These are phyloP conservation scores for Amiota mariae DNA, from an alignment of 2,888 invertebrate species.

Conservation along the genomic window DNA sequence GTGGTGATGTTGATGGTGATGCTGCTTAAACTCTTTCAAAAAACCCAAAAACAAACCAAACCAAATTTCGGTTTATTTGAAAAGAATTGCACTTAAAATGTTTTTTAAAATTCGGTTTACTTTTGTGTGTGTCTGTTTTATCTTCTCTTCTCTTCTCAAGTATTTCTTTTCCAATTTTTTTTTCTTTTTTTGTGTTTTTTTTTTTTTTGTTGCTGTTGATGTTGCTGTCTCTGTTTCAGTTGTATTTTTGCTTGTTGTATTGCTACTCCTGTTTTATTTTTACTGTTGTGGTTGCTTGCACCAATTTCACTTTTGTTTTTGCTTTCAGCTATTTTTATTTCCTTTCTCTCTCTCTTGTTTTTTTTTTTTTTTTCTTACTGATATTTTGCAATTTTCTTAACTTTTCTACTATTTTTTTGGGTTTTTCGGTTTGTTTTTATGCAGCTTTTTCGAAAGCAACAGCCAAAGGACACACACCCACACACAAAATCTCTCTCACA, in stretches of 20 bases:
- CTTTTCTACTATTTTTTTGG: not conserved
- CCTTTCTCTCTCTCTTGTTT: not conserved
- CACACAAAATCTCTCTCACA: not conserved
- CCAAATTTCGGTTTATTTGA: not conserved
- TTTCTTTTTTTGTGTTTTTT: not conserved
- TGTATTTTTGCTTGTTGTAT: not conserved
- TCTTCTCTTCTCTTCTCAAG: not conserved
- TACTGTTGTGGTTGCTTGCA: not conserved
- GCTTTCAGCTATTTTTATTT: not conserved
- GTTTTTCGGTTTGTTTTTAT: not conserved
- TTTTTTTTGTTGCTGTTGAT: not conserved
- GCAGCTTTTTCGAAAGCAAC: not conserved
- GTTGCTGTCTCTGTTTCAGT: not conserved
- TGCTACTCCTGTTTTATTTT: not conserved
- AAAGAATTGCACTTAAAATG: not conserved
- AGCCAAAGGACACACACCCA: conserved; percentile 4
- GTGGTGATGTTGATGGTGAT: no score
- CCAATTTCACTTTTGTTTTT: not conserved
- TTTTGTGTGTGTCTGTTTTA: not conserved
- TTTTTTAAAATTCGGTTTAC: not conserved
- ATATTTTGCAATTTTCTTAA: not conserved
- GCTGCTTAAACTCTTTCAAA: no score
- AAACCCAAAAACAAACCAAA: no score
- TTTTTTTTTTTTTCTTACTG: not conserved
- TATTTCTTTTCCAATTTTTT: not conserved